Evolutionary conservation across 2,888 invertebrate genomes (phyloP), one percentile per base, ranked within the genome.

Genomic region (Sphaerophoria taeniata): DNA sequence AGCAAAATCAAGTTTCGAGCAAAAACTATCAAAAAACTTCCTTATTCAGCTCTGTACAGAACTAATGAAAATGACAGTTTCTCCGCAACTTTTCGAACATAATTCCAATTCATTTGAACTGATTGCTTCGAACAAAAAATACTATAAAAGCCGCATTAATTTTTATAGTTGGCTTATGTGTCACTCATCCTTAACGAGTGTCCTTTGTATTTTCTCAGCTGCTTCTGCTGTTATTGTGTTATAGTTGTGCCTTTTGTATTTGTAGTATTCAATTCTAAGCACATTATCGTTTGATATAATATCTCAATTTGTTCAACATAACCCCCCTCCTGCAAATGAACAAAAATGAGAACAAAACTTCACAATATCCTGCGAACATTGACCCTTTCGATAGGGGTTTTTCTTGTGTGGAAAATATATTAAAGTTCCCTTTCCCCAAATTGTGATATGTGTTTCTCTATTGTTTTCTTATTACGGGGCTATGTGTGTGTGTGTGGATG

Each of bases 221-320:
- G 24, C 51, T 34, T 11, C 4, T 33, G 1, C n/a, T n/a, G n/a
- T n/a, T n/a, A n/a, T n/a, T n/a, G n/a, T n/a, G n/a, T n/a, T n/a
- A n/a, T 24, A 2, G 24, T 24, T 24, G 24, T 24, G 24, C n/a
- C n/a, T n/a, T n/a, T 24, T 36, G 0, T 58, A 0, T 5, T 11
- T 2, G 5, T 16, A 5, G 9, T 36, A 53, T 77, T 16, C 60
- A 36, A 39, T 55, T 31, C 31, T 43, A 24, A 6, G 11, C 51
- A 67, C 45, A 70, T 76, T 61, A 67, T n/a, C 45, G 36, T 79
- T 79, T 79, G 55, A 55, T 51, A 69, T 78, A 69, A 78, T 82
- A 63, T 65, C 58, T 47, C 78, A 74, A 79, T 83, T 74, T 70
- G 78, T 83, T 71, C 73, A 70, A 60, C 43, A 81, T 45, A 49